phyloP scores from a whole-genome alignment of 2,797 vertebrate species.

The Platyrinchus mystaceus region DNA sequence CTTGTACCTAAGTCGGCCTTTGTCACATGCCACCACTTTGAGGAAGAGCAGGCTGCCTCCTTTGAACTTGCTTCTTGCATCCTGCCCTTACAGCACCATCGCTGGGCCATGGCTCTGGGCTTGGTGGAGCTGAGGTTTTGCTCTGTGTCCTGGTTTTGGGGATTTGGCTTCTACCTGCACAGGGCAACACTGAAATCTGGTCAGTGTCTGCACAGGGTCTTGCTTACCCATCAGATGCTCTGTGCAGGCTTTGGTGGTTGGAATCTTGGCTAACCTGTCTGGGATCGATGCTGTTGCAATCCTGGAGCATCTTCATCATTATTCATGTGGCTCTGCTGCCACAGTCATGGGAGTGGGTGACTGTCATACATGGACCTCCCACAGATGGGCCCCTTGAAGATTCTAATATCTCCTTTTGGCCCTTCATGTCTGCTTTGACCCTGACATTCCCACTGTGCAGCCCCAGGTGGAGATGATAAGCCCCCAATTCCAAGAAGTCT shows the following conservation, averaged over 20 bases:
- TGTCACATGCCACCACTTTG: not conserved
- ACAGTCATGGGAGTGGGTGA: not conserved
- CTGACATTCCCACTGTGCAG: not conserved
- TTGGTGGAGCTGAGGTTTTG: not conserved
- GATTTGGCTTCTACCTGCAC: not conserved
- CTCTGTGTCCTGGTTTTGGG: not conserved
- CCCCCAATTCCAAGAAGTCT: not conserved
- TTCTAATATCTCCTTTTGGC: not conserved
- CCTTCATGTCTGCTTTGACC: not conserved
- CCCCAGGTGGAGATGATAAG: not conserved
- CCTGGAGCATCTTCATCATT: not conserved
- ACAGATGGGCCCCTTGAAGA: accelerated
- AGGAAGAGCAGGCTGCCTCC: not conserved
- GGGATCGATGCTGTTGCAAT: not conserved
- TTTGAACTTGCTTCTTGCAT: not conserved
- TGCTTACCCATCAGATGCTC: not conserved
- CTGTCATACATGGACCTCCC: not conserved
- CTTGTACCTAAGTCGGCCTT: not conserved
- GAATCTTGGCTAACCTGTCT: not conserved
- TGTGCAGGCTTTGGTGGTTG: not conserved
- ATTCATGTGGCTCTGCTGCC: not conserved
- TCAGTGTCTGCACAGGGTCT: not conserved
- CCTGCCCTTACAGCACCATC: not conserved
- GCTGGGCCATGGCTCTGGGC: not conserved
- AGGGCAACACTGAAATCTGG: not conserved